These are phyloP conservation scores for Candoia aspera DNA, from an alignment of 2,113 vertebrate genomes.

Conservation along the genomic window DNA sequence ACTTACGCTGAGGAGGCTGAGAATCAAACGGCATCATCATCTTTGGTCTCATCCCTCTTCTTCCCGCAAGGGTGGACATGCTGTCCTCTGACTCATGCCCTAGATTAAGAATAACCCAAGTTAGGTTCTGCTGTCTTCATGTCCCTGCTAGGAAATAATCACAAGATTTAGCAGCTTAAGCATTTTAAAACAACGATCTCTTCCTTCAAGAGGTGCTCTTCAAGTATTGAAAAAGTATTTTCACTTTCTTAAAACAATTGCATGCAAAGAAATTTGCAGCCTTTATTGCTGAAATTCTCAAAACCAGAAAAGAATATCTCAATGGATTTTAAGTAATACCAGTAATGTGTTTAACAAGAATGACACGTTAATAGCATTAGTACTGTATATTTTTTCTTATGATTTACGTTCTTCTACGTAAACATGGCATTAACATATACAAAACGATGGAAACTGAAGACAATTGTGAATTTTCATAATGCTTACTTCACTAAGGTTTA, in stretches of 20 bases:
- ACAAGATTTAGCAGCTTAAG: not conserved
- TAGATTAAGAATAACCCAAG: slow-evolving; percentile 69
- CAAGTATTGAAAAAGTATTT: not conserved
- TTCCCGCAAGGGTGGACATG: slow-evolving; percentile 94
- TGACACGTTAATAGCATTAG: not conserved
- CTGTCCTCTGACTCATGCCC: slow-evolving; percentile 97
- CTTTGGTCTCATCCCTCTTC: slow-evolving; percentile 97
- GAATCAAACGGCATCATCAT: slow-evolving; percentile 99
- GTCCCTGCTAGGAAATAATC: not conserved
- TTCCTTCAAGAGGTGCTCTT: too few species aligned
- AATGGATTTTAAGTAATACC: not conserved
- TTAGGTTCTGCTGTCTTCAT: slow-evolving; percentile 25
- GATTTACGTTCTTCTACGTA: rapidly evolving
- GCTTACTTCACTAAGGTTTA: not conserved
- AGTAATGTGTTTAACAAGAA: not conserved
- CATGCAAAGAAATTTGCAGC: not conserved
- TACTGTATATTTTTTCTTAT: not conserved
- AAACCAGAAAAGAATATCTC: too few species aligned
- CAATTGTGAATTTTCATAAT: not conserved
- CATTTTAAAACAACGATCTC: too few species aligned
- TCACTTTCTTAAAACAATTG: not conserved
- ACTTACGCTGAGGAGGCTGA: slow-evolving; percentile 99
- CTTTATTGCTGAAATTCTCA: not conserved
- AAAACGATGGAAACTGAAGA: not conserved
- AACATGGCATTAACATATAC: not conserved